Conservation (phyloP, 2,797 vertebrate genomes). For the Paratrypauchen microcephalus region DNA sequence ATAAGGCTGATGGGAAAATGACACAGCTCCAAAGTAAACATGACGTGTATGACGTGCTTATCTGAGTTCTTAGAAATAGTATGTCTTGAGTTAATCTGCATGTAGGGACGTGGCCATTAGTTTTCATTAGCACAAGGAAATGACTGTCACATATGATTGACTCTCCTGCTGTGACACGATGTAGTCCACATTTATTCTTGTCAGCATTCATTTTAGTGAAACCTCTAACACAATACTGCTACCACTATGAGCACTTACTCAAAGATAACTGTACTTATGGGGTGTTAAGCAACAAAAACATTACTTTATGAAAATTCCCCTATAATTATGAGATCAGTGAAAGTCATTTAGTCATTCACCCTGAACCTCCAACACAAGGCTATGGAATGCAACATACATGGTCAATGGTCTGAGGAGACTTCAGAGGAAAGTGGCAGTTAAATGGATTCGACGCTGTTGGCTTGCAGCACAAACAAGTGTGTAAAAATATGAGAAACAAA, state of each 20-base stretch:
- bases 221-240: not conserved
- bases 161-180: not conserved
- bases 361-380: slow-evolving; percentile 25
- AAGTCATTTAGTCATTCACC: slow-evolving; percentile 41
- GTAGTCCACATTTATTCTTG: not conserved
- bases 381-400: not conserved
- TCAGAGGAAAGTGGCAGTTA: slow-evolving; percentile 14
- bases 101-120: not conserved
- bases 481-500: not conserved
- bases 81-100: slow-evolving; percentile 1
- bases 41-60: slow-evolving; percentile 4
- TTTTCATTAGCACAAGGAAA: slow-evolving; percentile 4
- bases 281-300: slow-evolving; percentile 35
- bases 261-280: slow-evolving; percentile 8
- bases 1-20: slow-evolving; percentile 25
- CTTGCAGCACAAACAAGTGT: not conserved
- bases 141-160: not conserved
- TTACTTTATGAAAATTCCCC: slow-evolving; percentile 40
- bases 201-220: not conserved
- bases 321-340: slow-evolving; percentile 62
- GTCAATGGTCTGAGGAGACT: slow-evolving; percentile 14
- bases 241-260: not conserved
- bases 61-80: slow-evolving; percentile 12
- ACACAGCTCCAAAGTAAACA: slow-evolving; percentile 23
- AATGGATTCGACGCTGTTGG: not conserved